Evolutionary conservation across 2,113 vertebrate species (phyloP).

Genomic region (Phrynocephalus versicolor): DNA sequence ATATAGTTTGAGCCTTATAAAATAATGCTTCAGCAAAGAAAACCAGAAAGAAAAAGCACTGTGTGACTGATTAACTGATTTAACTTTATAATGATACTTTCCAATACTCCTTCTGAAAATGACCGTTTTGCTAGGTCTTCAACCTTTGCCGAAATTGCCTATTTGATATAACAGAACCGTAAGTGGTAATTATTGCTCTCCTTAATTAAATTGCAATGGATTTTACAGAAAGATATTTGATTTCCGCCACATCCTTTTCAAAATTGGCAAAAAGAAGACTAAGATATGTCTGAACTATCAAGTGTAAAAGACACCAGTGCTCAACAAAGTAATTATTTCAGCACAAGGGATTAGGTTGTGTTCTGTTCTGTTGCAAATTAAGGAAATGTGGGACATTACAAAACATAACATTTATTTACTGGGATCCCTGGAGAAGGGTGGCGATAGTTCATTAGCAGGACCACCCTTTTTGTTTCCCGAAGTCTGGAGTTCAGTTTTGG

Average conservation of each 20-base stretch:
- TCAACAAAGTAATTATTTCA: background rate
- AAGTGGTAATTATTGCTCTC: background rate
- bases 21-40: background rate
- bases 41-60: background rate
- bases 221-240: background rate
- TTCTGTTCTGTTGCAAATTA: background rate
- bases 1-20: background rate
- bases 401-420: background rate
- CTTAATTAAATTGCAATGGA: background rate
- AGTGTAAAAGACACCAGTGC: background rate
- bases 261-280: background rate
- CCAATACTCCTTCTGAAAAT: background rate
- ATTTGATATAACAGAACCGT: background rate
- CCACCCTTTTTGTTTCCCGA: no score
- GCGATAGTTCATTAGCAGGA: background rate
- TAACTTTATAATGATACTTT: background rate
- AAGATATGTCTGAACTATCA: background rate
- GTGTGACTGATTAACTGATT: background rate
- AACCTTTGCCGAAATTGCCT: background rate
- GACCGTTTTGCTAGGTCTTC: background rate
- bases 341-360: background rate
- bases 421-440: background rate
- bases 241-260: background rate
- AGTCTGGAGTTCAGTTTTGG: no score
- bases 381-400: no score